Base-by-base conservation (phyloP, 2,797 vertebrate species). In the Forpus xanthops region DNA sequence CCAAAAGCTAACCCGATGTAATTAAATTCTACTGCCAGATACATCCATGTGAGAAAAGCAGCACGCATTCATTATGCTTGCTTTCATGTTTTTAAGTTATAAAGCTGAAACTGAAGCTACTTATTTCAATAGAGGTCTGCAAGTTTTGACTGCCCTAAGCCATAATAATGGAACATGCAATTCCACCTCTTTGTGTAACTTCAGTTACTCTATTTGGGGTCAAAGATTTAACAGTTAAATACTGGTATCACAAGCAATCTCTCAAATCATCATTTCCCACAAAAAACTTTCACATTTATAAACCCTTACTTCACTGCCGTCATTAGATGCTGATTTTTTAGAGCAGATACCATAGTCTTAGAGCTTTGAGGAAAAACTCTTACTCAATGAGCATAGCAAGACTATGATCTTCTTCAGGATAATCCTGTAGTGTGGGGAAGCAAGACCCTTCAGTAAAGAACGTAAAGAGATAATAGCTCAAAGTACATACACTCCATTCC, bases 1-100 rank as follows among this genome's bases (percentile, higher is more conserved):
- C 66, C 79, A 81, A 72, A 91, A 78, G 41, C 58, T 47, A 80
- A 72, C 7, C 6, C 13, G 18, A 83, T 21, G 8, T 25, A 73
- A 89, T 14, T 7, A 23, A 80, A 30, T 37, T 62, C 52, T 64
- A 58, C 41, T 52, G 60, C 68, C 73, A 96, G 45, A 65, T 41
- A 65, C 1, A 72, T 12, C 53, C 70, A 86, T 45, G n/a, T 65
- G 44, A 74, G 33, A 80, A 82, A 73, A 70, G 55, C 20, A 74
- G 25, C 30, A 28, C 9, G 4, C 28, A 15, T 49, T 67, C n/a
- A 11, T 45, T 35, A 21, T 0, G 0, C 23, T 45, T 52, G 20
- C 65, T 92, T 85, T 52, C 25, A 52, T 16, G 20, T 25, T 79
- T 89, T 61, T 45, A 42, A 30, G 42, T 82, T 50, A 72, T 5